These are phyloP conservation scores for Eutolmus rufibarbis DNA, from an alignment of 2,888 invertebrate species.

Conservation along the genomic window DNA sequence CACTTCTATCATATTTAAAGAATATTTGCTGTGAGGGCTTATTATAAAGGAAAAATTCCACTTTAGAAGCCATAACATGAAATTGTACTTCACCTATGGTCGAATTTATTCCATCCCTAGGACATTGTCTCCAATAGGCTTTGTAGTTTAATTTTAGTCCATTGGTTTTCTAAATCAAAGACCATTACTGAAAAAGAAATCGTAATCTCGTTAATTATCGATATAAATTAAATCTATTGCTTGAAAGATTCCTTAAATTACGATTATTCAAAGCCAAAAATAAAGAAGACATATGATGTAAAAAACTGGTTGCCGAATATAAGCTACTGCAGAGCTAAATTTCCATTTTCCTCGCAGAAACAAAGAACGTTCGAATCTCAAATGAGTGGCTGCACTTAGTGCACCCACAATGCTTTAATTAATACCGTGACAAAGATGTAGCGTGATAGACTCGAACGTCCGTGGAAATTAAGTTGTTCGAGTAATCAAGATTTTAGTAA, in stretches of 20 bases:
- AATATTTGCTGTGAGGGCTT: background rate
- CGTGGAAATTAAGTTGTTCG: slow-evolving; percentile 41
- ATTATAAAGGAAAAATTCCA: background rate
- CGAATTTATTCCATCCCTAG: no score
- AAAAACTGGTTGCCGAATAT: background rate
- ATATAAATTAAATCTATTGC: background rate
- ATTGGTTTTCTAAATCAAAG: no score
- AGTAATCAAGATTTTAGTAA: slow-evolving; percentile 34
- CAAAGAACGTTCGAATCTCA: background rate
- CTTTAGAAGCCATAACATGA: background rate
- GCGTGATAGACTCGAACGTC: slow-evolving; percentile 23
- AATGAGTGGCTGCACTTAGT: background rate
- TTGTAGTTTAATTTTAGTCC: no score
- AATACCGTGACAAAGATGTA: slow-evolving; percentile 35
- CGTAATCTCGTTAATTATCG: no score
- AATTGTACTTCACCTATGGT: background rate
- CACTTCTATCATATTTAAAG: background rate
- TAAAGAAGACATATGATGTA: no score
- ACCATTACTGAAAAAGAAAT: no score
- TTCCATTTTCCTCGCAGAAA: background rate
- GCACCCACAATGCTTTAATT: slow-evolving; percentile 33
- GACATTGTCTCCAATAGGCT: no score
- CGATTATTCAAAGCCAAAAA: background rate
- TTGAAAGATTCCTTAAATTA: background rate
- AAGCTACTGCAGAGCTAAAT: background rate